Conservation (phyloP, 1,140 invertebrate species). For the Hyphantria cunea region DNA sequence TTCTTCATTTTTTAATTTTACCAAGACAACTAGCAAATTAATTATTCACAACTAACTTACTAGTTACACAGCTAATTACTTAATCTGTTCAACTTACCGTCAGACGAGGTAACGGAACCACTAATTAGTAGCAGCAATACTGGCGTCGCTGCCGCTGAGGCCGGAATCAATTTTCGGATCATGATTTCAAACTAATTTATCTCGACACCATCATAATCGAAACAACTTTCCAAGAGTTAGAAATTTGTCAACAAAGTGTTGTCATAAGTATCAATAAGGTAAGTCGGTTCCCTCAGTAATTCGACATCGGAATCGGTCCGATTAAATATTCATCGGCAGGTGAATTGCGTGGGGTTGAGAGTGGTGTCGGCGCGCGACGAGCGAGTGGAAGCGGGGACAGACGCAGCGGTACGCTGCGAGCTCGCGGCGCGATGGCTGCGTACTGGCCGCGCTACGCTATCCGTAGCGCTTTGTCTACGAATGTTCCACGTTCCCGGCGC, state of each 20-base stretch:
- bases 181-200: constrained; percentile 45
- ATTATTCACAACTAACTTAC: constrained; percentile 12
- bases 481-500: constrained; percentile 61
- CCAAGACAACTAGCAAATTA: constrained; percentile 7
- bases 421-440: constrained; percentile 61
- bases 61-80: constrained; percentile 25
- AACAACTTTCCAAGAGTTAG: constrained; percentile 56
- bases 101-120: constrained; percentile 52
- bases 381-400: constrained; percentile 36
- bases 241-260: constrained; percentile 56
- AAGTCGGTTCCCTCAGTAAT: constrained; percentile 66
- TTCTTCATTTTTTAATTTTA: constrained; percentile 15
- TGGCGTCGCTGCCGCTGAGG: constrained; percentile 35
- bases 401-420: constrained; percentile 48
- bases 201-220: constrained; percentile 54
- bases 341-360: constrained; percentile 49
- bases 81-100: constrained; percentile 57
- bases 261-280: constrained; percentile 52
- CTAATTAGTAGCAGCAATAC: constrained; percentile 52
- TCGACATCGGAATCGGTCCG: constrained; percentile 57
- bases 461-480: constrained; percentile 71
- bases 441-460: constrained; percentile 62
- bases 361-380: constrained; percentile 39
- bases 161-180: constrained; percentile 54
- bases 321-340: constrained; percentile 76